Evolutionary conservation across 1,140 invertebrate genomes (phyloP).

Genomic region (Drosophila setifemur): DNA sequence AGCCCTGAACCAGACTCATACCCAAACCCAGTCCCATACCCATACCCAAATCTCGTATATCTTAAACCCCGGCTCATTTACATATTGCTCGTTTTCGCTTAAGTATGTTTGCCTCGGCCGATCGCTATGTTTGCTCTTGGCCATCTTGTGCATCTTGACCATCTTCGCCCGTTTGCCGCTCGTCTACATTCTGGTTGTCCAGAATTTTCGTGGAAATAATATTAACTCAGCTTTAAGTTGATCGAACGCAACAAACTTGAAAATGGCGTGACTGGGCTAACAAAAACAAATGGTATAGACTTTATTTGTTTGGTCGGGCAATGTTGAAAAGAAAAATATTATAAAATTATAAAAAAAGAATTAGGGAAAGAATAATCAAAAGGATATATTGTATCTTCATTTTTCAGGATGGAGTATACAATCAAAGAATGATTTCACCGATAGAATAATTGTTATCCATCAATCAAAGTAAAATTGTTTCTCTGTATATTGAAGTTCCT

Average conservation of each 20-base stretch:
- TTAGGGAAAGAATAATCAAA: too few relatives aligned
- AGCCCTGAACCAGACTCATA: neutral
- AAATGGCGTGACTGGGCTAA: constrained; percentile 62
- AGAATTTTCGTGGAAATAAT: constrained; percentile 64
- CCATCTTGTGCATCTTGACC: constrained; percentile 21
- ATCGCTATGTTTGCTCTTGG: constrained; percentile 28
- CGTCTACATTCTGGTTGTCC: neutral
- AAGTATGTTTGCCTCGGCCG: constrained; percentile 69
- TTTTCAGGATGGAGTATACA: too few relatives aligned
- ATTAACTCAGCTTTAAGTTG: constrained; percentile 47
- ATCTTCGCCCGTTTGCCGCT: constrained; percentile 23
- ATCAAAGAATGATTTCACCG: too few relatives aligned
- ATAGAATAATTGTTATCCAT: too few relatives aligned
- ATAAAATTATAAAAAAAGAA: too few relatives aligned
- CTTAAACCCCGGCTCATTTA: constrained; percentile 59
- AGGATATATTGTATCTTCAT: too few relatives aligned
- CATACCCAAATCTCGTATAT: neutral
- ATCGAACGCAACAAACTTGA: constrained; percentile 18
- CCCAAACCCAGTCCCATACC: neutral
- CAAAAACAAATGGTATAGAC: constrained; percentile 13
- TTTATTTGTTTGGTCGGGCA: neutral
- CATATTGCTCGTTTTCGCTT: constrained; percentile 63
- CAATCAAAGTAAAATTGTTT: too few relatives aligned
- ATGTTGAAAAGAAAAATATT: too few relatives aligned
- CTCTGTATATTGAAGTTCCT: too few relatives aligned